These are phyloP conservation scores for Mimumesa dahlbomi DNA, from an alignment of 2,888 invertebrate genomes.

Conservation along the genomic window DNA sequence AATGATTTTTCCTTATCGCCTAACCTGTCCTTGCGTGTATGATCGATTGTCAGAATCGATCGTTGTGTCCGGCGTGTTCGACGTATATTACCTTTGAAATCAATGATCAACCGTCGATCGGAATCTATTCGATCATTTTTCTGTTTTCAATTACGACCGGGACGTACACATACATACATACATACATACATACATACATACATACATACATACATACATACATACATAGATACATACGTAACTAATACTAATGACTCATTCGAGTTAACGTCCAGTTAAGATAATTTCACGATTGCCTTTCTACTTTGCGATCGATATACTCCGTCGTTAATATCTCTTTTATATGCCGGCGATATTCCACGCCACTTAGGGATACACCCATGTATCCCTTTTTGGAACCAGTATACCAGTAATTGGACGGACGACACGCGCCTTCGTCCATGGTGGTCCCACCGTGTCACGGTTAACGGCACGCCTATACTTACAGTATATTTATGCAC, in stretches of 20 bases:
- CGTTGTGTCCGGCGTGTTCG: neutral
- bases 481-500: constrained; percentile 45
- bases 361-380: constrained; percentile 6
- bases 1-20: constrained; percentile 37
- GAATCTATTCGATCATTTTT: no score
- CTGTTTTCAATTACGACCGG: no score
- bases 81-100: neutral
- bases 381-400: constrained; percentile 8
- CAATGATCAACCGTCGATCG: no score
- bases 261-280: neutral
- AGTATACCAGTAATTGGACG: constrained; percentile 49
- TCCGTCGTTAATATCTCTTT: neutral
- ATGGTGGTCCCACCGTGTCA: constrained; percentile 61
- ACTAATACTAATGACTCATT: neutral
- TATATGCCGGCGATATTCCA: neutral
- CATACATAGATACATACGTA: no score
- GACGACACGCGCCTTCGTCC: constrained; percentile 59
- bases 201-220: no score
- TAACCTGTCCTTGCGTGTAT: constrained; percentile 13
- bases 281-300: constrained; percentile 21
- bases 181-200: no score
- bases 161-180: no score
- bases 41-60: constrained; percentile 31
- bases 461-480: constrained; percentile 37
- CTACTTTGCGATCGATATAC: neutral